These are phyloP conservation scores for Malurus cyaneus DNA, from an alignment of 2,113 vertebrate genomes.

Conservation along the genomic window DNA sequence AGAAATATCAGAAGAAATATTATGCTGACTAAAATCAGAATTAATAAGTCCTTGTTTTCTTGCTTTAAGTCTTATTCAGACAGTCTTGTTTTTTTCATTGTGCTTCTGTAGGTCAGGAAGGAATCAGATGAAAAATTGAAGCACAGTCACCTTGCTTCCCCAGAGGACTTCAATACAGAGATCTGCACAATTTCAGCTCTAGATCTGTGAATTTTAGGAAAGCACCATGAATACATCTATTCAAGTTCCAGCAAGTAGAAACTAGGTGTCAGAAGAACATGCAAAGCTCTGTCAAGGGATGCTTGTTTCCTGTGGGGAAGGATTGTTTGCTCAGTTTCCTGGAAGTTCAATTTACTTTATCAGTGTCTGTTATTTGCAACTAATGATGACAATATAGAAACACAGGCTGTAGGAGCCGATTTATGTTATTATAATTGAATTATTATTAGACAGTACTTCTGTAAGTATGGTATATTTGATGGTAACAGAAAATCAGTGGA, in stretches of 20 bases:
- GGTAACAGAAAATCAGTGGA: not conserved
- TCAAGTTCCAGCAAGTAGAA: not conserved
- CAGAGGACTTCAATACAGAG: not conserved
- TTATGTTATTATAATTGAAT: not conserved
- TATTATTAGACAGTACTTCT: not conserved
- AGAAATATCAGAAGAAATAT: not conserved
- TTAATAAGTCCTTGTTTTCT: not conserved
- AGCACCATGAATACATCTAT: not conserved
- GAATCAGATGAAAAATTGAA: not conserved
- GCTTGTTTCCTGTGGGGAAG: not conserved
- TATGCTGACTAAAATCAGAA: not conserved
- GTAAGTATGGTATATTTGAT: not conserved
- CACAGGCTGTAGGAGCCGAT: not conserved
- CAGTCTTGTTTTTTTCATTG: not conserved
- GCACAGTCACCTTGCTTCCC: not conserved
- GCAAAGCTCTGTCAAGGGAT: not conserved
- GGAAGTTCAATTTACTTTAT: not conserved
- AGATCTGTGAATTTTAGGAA: not conserved
- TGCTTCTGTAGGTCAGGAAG: not conserved
- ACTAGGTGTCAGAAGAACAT: not conserved
- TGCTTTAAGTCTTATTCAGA: not conserved
- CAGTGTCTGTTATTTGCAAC: not conserved
- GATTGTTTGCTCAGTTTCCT: not conserved
- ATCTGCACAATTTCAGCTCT: not conserved
- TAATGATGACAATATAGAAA: not conserved